Evolutionary conservation across 37 sponge, comb jelly and placozoan genomes (phyloP).

Genomic region (Oscarella lobularis): DNA sequence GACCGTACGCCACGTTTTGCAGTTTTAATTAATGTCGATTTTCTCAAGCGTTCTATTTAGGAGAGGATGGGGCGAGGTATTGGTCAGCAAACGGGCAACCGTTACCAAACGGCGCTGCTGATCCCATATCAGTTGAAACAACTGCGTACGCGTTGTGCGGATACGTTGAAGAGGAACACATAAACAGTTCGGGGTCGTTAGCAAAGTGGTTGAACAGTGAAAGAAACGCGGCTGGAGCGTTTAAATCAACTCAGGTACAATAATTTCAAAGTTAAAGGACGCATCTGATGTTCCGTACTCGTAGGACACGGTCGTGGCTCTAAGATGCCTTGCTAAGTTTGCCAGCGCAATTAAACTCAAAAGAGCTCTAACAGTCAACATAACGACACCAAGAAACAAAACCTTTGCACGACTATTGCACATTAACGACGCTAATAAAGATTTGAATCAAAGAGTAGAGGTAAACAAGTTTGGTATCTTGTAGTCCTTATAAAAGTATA

Average conservation of each 20-base stretch:
- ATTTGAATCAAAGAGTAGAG: neutral
- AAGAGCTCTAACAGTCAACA: no score
- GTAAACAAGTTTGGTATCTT: neutral
- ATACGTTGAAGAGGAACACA: neutral
- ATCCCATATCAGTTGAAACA: neutral
- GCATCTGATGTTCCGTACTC: neutral
- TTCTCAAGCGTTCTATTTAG: neutral
- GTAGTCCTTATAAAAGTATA: no score
- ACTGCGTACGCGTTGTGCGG: neutral
- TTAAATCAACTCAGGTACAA: neutral
- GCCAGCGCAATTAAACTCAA: no score
- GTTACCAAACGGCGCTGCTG: no score
- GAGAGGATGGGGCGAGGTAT: neutral
- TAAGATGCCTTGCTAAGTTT: neutral
- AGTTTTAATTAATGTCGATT: no score
- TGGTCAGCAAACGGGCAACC: neutral
- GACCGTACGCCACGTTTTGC: no score
- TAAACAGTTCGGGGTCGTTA: neutral
- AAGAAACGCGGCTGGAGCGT: neutral
- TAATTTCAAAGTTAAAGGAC: neutral
- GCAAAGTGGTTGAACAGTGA: neutral
- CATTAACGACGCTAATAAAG: neutral
- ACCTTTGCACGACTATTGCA: no score
- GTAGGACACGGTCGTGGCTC: neutral
- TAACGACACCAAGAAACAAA: no score